phyloP scores from a whole-genome alignment of 2,888 invertebrate species.

The Abscondita cerata region DNA sequence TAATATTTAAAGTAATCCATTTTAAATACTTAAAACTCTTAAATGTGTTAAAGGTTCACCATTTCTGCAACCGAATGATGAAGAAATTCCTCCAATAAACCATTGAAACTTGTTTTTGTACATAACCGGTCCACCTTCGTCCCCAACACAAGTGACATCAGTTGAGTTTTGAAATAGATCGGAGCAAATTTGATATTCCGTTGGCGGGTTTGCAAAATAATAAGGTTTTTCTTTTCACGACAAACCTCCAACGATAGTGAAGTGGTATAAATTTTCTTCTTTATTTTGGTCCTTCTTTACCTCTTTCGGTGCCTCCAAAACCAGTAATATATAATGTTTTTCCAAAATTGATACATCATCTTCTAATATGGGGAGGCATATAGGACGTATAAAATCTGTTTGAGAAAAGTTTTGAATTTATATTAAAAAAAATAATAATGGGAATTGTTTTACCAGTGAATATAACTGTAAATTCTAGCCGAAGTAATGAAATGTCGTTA shows the following conservation, averaged over 20 bases:
- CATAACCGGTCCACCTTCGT: too few relatives aligned
- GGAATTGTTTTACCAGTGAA: neutral
- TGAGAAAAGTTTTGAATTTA: too few relatives aligned
- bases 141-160: slow-evolving; percentile 1
- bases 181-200: neutral
- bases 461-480: neutral
- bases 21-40: slow-evolving; percentile 2
- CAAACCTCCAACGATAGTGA: neutral
- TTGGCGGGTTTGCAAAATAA: neutral
- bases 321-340: slow-evolving; percentile 3
- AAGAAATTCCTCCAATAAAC: neutral
- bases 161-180: neutral
- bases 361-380: neutral
- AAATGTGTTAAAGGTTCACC: neutral
- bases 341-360: neutral
- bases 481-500: slow-evolving; percentile 2
- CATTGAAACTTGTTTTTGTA: too few relatives aligned
- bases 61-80: neutral
- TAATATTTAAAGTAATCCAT: too few relatives aligned
- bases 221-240: neutral
- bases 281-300: neutral
- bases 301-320: neutral
- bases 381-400: slow-evolving; percentile 6
- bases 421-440: neutral
- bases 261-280: slow-evolving; percentile 1